Conservation (phyloP, 2,888 invertebrate species). For the Mycalesis mineus region DNA sequence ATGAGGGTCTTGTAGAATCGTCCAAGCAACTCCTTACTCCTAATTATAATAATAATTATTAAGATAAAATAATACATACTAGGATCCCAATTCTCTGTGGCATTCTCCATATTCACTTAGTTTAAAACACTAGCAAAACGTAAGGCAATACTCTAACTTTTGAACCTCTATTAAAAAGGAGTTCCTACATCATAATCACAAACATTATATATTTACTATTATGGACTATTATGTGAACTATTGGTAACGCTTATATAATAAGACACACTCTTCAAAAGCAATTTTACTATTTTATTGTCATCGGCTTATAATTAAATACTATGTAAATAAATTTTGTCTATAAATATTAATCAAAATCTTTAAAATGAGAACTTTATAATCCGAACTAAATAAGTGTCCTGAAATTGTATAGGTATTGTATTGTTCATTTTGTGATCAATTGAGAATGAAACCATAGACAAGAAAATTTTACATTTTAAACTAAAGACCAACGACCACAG, state of each 20-base stretch:
- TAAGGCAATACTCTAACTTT: slow-evolving; percentile 2
- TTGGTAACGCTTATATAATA: slow-evolving; percentile 23
- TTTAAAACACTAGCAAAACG: background rate
- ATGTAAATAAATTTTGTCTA: slow-evolving; percentile 9
- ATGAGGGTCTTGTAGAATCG: no score
- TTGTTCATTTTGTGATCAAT: slow-evolving; percentile 24
- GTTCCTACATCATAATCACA: background rate
- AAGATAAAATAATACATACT: slow-evolving; percentile 41
- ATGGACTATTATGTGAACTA: background rate
- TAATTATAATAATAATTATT: no score
- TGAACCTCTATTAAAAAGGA: background rate
- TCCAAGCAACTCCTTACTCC: no score
- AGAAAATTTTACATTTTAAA: no score
- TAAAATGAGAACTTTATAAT: slow-evolving; percentile 7
- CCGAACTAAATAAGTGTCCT: slow-evolving; percentile 7
- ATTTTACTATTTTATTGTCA: slow-evolving; percentile 15
- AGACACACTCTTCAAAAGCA: slow-evolving; percentile 9
- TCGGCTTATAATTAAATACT: background rate
- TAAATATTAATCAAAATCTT: slow-evolving; percentile 3
- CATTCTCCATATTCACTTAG: slow-evolving; percentile 26
- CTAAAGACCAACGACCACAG: no score
- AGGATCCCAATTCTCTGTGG: slow-evolving; percentile 67
- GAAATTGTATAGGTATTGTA: slow-evolving; percentile 3
- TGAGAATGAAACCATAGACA: background rate
- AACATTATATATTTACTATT: no score